Evolutionary conservation across 2,888 invertebrate genomes (phyloP), one percentile per base, ranked within the genome.

Genomic region (Lithophane ornitopus): DNA sequence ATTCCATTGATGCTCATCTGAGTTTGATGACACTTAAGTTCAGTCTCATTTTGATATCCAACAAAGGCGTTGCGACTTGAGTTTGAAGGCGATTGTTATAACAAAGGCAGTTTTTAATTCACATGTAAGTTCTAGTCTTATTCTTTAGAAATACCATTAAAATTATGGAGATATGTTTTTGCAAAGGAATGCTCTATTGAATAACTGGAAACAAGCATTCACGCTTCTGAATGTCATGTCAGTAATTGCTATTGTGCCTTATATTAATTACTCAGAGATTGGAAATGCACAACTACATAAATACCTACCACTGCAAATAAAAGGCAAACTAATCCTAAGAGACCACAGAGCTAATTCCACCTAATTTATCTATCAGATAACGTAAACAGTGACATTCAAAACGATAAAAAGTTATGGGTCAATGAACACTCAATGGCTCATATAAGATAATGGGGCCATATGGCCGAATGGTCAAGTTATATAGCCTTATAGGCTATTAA

Each of bases 1-100:
- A 81, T 82, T 84, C 75, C 75, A 83, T 81, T 85, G 85, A 80
- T 76, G 79, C 71, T 82, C 84, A 79, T 87, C 85, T 83, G 74
- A 75, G 69, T 82, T 59, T 85, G 81, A 86, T 85, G 83, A 84
- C 65, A 83, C 80, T 85, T 85, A 49, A 58, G 26, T 74, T 58
- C 73, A 83, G 78, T 7, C 73, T 78, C 56, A 46, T 63, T 70
- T 56, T 70, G 19, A 34, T 80, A 26, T 58, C n/a, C 1, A 46
- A 85, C 59, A 71, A 76, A 74, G 56, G 52, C 52, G 16, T 16
- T 9, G 2, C 12, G 16, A 19, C 14, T 34, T 34, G 12, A 59
- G 0, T 61, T 68, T 49, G 22, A 34, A 56, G 8, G 16, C 14
- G 12, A 54, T 34, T 62, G 7, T 49, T 49, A 16, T 14, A 61